These are phyloP conservation scores for Patella caerulea DNA, from an alignment of 2,888 invertebrate genomes.

Conservation along the genomic window DNA sequence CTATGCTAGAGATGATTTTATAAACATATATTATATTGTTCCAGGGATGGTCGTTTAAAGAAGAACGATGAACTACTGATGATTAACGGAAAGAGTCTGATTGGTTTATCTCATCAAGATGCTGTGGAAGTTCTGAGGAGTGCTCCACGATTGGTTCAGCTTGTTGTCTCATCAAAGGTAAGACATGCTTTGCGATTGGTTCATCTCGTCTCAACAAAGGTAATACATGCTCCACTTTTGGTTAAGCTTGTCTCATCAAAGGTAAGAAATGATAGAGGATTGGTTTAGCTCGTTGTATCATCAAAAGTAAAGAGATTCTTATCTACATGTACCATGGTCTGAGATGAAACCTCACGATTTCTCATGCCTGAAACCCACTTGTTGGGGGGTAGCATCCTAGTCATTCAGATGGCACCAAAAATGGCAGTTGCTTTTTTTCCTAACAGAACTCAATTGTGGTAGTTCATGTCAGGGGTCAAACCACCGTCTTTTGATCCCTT, in stretches of 20 bases:
- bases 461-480: too few species aligned
- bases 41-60: constrained; percentile 80
- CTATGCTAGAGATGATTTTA: too few species aligned
- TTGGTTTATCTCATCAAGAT: constrained; percentile 59
- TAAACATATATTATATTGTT: too few species aligned
- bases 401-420: too few species aligned
- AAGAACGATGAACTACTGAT: constrained; percentile 90
- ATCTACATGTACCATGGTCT: too few species aligned
- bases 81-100: constrained; percentile 82
- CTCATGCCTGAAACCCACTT: too few species aligned
- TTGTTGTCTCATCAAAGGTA: constrained; percentile 64
- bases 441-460: too few species aligned
- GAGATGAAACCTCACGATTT: too few species aligned
- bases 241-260: constrained; percentile 63
- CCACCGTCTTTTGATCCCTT: too few species aligned
- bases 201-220: constrained; percentile 61
- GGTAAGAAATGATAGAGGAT: constrained; percentile 56
- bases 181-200: constrained; percentile 42
- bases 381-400: too few species aligned
- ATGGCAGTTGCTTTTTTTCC: too few species aligned
- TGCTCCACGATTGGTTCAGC: constrained; percentile 58
- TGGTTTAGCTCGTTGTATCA: constrained; percentile 62
- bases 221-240: constrained; percentile 56
- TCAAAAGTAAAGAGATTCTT: constrained; percentile 48
- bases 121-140: constrained; percentile 60